Percentiles rank a stretch among this genome's conserved stretches.
Conservation (phyloP, 2,113 vertebrate genomes). For the Isurus oxyrinchus region DNA sequence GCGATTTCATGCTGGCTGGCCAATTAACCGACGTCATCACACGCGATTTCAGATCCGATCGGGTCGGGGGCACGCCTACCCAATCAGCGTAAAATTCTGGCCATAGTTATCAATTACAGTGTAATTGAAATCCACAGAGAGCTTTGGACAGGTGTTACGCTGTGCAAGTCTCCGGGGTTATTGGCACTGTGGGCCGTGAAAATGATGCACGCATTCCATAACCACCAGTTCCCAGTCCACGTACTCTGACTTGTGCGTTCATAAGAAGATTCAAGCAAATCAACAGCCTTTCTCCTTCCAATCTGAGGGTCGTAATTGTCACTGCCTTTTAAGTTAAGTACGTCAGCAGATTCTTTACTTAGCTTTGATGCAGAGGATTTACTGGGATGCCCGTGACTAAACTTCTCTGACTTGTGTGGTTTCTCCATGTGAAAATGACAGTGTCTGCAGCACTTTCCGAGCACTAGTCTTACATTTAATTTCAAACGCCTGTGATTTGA, state of each 20-base stretch:
- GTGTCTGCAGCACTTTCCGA: not conserved
- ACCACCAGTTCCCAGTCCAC: not conserved
- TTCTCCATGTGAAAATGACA: not conserved
- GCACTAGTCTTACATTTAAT: not conserved
- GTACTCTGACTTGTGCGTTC: not conserved
- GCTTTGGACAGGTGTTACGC: not conserved
- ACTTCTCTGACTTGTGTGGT: not conserved
- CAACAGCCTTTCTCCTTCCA: not conserved
- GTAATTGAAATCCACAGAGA: not conserved
- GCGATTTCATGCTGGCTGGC: too few relatives aligned
- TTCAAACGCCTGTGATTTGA: constrained; percentile 24
- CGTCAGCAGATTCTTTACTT: not conserved
- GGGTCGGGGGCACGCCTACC: too few relatives aligned
- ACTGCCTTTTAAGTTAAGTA: not conserved
- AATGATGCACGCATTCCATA: not conserved
- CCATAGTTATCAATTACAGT: not conserved
- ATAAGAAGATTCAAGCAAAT: not conserved
- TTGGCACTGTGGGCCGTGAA: not conserved
- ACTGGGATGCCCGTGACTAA: not conserved
- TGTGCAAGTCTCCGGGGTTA: not conserved
- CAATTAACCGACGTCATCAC: too few relatives aligned
- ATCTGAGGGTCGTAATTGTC: not conserved
- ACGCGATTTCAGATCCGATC: too few relatives aligned
- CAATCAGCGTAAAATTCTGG: not conserved
- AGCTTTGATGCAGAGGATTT: not conserved